Percentiles rank a stretch among this genome's conserved stretches.
Evolutionary conservation across 2,888 invertebrate genomes (phyloP).

Genomic region (Atethmia centrago): DNA sequence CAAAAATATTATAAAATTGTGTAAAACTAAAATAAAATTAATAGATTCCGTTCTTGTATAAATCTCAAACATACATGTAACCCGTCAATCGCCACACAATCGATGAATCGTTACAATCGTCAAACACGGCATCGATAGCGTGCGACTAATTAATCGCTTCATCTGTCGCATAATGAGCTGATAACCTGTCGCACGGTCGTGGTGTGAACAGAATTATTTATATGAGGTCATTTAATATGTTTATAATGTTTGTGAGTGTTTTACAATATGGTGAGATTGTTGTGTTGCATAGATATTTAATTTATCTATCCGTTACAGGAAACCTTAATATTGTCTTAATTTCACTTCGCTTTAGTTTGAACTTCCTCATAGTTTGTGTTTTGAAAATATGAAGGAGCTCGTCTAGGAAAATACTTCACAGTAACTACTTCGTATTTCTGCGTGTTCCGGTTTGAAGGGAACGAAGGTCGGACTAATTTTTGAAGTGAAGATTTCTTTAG

Average conservation of each 20-base stretch:
- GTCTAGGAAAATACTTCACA: too few relatives aligned
- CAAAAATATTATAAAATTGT: too few relatives aligned
- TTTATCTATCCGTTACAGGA: neutral
- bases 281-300: neutral
- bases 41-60: slow-evolving; percentile 4
- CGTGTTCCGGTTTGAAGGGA: too few relatives aligned
- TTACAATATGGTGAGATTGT: neutral
- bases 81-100: slow-evolving; percentile 34
- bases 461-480: too few relatives aligned
- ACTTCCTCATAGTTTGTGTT: neutral
- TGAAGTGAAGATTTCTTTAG: too few relatives aligned
- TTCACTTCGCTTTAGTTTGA: neutral
- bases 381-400: too few relatives aligned
- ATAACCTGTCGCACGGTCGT: slow-evolving; percentile 51
- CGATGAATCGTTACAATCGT: slow-evolving; percentile 57
- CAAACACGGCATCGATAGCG: slow-evolving; percentile 58
- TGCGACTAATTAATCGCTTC: slow-evolving; percentile 60
- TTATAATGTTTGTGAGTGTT: neutral
- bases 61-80: slow-evolving; percentile 21
- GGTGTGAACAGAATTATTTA: slow-evolving; percentile 65
- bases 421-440: too few relatives aligned
- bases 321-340: too few relatives aligned
- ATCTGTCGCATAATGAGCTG: slow-evolving; percentile 63
- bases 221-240: slow-evolving; percentile 40
- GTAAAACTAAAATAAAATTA: too few relatives aligned